phyloP scores from a whole-genome alignment of 2,113 vertebrate species.

The Muscicapa adusta region DNA sequence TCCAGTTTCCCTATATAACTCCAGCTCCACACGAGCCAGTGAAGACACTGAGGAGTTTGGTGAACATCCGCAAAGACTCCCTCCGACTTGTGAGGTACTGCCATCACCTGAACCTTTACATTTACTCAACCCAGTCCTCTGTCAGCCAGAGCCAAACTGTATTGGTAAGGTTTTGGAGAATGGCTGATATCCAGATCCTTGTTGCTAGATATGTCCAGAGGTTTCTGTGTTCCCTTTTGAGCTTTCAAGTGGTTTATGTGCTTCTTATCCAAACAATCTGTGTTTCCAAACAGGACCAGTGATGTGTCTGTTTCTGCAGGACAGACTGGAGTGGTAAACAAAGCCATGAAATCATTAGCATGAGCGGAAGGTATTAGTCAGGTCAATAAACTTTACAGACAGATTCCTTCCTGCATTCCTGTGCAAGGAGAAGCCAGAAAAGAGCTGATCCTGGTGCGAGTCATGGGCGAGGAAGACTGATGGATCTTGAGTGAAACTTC shows the following conservation, averaged over 20 bases:
- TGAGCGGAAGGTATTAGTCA: not conserved
- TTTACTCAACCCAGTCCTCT: not conserved
- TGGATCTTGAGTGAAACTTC: not conserved
- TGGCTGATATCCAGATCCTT: not conserved
- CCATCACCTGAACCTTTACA: not conserved
- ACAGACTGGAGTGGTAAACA: not conserved
- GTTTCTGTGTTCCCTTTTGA: not conserved
- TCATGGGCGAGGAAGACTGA: not conserved
- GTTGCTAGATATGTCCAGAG: not conserved
- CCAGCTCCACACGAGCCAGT: conserved; percentile 97
- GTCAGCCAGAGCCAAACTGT: not conserved
- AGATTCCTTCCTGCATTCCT: conserved; percentile 22
- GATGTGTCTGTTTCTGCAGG: not conserved
- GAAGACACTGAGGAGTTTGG: conserved; percentile 93
- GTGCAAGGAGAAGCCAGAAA: not conserved
- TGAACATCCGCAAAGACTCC: conserved; percentile 98
- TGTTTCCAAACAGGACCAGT: not conserved
- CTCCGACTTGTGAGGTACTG: conserved; percentile 89
- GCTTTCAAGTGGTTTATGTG: not conserved
- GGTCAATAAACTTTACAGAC: not conserved
- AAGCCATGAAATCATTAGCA: not conserved
- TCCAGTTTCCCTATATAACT: conserved; percentile 94
- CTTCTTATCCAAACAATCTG: not conserved
- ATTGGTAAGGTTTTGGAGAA: not conserved
- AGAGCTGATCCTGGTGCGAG: not conserved